These are phyloP conservation scores for Sebastes variabilis DNA, from an alignment of 2,797 vertebrate species.

Conservation along the genomic window DNA sequence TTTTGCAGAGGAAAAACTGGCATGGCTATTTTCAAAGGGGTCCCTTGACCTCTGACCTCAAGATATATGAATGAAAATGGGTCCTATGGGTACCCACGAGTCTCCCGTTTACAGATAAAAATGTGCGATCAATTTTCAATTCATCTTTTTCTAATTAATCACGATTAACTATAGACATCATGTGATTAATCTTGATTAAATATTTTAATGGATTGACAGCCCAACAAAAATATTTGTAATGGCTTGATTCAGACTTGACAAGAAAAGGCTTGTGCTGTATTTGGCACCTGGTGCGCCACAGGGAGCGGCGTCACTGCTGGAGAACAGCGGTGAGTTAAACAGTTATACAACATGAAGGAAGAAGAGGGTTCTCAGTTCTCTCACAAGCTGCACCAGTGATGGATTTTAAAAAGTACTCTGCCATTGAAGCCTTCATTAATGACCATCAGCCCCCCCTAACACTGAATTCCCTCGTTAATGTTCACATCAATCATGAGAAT, in stretches of 20 bases:
- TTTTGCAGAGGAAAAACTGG: no score
- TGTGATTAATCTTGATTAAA: no score
- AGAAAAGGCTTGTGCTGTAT: neutral
- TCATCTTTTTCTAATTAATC: no score
- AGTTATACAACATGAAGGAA: neutral
- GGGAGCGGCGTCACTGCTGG: neutral
- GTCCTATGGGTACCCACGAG: no score
- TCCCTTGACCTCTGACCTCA: no score
- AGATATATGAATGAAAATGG: no score
- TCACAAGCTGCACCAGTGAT: neutral
- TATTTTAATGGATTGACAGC: no score
- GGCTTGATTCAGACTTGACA: neutral
- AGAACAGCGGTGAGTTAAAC: neutral
- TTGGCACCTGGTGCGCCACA: neutral
- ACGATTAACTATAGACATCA: no score
- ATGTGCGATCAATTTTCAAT: rapidly evolving
- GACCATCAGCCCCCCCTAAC: neutral
- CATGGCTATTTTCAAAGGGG: no score
- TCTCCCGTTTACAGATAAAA: no score
- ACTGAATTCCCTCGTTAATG: neutral
- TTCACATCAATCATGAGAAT: neutral
- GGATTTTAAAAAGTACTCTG: neutral
- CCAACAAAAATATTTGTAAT: neutral
- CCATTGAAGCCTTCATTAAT: neutral
- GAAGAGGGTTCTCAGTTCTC: neutral